Conservation (phyloP, 2,113 vertebrate species). For the Eubucco bourcierii region DNA sequence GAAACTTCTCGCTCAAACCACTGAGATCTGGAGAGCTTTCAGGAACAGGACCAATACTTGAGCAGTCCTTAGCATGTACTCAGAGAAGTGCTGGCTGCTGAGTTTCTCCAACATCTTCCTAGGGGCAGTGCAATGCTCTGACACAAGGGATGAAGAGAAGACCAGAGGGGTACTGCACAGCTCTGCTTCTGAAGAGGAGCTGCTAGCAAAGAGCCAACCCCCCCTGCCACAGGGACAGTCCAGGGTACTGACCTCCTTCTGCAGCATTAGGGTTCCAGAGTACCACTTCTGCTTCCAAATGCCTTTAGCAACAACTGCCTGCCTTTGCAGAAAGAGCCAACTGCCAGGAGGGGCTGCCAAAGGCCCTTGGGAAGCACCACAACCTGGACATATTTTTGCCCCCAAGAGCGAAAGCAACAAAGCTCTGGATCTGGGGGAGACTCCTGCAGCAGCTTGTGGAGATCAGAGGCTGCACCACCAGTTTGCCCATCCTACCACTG, state of each 20-base stretch:
- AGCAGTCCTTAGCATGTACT: neutral
- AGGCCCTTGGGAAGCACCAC: slow-evolving; percentile 20
- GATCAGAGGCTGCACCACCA: neutral
- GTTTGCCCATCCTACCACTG: fast-evolving
- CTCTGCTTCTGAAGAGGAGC: neutral
- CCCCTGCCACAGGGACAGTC: neutral
- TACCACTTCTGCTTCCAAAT: slow-evolving; percentile 25
- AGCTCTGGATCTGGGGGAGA: neutral
- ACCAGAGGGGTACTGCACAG: neutral
- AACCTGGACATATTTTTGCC: neutral
- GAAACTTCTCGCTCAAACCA: neutral
- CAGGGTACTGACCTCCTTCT: neutral
- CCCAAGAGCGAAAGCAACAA: neutral
- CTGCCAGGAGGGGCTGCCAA: slow-evolving; percentile 51
- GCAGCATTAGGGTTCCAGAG: neutral
- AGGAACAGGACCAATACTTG: neutral
- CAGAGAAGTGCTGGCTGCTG: neutral
- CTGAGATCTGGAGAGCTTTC: neutral
- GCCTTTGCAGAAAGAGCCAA: slow-evolving; percentile 24
- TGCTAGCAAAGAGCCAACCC: neutral
- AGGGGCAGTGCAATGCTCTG: neutral
- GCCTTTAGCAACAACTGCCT: slow-evolving; percentile 24
- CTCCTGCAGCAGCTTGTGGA: neutral
- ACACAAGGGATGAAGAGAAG: neutral
- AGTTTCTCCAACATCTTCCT: neutral